These are phyloP conservation scores for Acrocephalus scirpaceus DNA, from an alignment of 2,797 vertebrate genomes.

Conservation along the genomic window DNA sequence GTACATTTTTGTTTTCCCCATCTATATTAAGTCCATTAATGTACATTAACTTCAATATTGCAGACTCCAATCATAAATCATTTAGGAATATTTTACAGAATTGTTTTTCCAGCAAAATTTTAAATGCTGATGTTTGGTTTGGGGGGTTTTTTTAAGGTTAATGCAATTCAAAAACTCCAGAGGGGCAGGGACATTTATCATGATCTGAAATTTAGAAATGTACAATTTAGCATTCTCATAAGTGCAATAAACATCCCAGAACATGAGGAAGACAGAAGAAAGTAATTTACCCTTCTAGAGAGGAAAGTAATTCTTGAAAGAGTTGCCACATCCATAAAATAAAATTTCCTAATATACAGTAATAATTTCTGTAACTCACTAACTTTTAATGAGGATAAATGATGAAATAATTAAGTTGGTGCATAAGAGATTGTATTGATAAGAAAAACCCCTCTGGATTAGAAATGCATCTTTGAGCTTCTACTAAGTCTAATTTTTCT, in stretches of 20 bases:
- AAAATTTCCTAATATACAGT: neutral
- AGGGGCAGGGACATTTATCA: neutral
- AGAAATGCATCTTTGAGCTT: neutral
- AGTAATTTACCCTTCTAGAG: neutral
- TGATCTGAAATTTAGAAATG: neutral
- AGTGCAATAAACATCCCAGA: neutral
- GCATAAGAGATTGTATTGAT: neutral
- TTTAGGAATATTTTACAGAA: neutral
- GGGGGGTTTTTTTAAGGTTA: neutral
- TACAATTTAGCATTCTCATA: neutral
- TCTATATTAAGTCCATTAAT: neutral
- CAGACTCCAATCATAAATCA: neutral
- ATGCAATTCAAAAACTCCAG: neutral
- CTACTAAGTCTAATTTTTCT: neutral
- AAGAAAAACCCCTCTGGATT: neutral
- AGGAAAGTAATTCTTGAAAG: neutral
- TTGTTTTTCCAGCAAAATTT: neutral
- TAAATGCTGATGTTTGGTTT: neutral
- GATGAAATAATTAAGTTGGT: neutral
- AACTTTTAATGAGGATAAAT: neutral
- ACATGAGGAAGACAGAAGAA: neutral
- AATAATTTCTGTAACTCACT: neutral
- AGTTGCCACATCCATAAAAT: neutral
- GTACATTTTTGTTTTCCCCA: neutral
- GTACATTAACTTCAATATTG: slow-evolving; percentile 19